These are phyloP conservation scores for Cisticola juncidis DNA, from an alignment of 2,113 vertebrate species.

Conservation along the genomic window DNA sequence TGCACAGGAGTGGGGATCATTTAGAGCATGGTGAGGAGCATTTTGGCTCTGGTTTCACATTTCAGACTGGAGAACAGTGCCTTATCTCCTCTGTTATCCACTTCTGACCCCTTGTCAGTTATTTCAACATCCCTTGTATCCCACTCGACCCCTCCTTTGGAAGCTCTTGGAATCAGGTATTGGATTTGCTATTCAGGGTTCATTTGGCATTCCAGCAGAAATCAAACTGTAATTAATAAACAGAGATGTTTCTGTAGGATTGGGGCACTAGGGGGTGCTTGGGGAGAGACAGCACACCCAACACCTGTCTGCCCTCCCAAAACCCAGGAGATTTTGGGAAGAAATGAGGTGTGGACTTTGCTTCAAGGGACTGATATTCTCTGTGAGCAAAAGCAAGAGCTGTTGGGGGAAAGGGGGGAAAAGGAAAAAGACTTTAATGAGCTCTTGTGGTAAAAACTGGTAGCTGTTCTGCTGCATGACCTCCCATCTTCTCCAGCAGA, in stretches of 20 bases:
- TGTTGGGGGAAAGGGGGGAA: not conserved
- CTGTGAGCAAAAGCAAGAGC: not conserved
- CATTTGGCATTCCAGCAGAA: not conserved
- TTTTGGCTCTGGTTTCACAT: not conserved
- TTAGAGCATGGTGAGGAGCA: accelerated
- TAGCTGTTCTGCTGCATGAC: not conserved
- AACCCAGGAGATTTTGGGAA: not conserved
- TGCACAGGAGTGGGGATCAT: accelerated
- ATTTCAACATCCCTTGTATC: not conserved
- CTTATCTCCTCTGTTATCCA: not conserved
- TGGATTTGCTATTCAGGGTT: not conserved
- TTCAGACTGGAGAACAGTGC: not conserved
- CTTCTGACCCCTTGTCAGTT: not conserved
- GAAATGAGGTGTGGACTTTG: not conserved
- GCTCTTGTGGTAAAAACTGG: too few relatives aligned
- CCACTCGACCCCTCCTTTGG: not conserved
- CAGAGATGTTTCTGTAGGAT: not conserved
- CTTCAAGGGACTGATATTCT: not conserved
- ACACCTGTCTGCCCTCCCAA: not conserved
- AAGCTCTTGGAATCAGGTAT: not conserved
- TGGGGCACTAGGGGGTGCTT: not conserved
- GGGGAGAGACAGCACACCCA: not conserved
- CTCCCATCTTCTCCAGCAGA: not conserved
- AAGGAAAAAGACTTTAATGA: not conserved
- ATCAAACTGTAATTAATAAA: not conserved